A percentile compares a stretch with the other conserved stretches of the same genome.
Evolutionary conservation across 2,888 invertebrate species (phyloP).

Genomic region (Camponotus fellah): DNA sequence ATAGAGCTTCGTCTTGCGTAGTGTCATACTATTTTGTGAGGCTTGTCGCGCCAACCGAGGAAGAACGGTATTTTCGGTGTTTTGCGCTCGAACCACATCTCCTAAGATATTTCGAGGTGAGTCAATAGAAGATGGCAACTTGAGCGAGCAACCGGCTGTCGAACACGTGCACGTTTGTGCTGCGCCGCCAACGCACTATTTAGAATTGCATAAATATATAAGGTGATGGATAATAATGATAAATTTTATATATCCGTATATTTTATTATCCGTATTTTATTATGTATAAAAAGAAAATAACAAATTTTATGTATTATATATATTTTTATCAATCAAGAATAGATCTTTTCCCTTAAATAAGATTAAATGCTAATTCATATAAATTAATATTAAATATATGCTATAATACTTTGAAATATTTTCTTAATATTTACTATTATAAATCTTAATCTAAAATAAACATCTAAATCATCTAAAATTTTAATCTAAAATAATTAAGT

Average conservation of each 20-base stretch:
- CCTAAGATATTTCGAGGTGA: constrained; percentile 48
- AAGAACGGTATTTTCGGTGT: constrained; percentile 47
- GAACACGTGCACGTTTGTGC: constrained; percentile 22
- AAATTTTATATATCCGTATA: background rate
- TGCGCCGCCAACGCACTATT: background rate
- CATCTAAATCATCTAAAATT: too few species aligned
- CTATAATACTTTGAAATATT: background rate
- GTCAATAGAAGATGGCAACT: constrained; percentile 40
- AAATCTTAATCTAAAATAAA: background rate
- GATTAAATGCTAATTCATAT: background rate
- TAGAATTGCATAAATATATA: constrained; percentile 20
- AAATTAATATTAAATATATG: background rate
- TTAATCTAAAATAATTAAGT: background rate
- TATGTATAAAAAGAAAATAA: background rate
- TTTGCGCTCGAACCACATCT: constrained; percentile 54
- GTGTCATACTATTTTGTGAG: constrained; percentile 42
- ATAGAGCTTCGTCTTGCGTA: constrained; percentile 12
- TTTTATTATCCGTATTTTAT: too few species aligned
- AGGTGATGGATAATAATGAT: background rate
- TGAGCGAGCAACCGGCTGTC: constrained; percentile 22
- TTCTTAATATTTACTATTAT: background rate
- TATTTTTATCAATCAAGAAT: background rate
- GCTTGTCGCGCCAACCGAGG: constrained; percentile 25
- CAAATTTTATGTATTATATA: background rate
- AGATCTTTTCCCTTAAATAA: background rate